Evolutionary conservation across 2,797 vertebrate genomes (phyloP).

Genomic region (Peromyscus eremicus): DNA sequence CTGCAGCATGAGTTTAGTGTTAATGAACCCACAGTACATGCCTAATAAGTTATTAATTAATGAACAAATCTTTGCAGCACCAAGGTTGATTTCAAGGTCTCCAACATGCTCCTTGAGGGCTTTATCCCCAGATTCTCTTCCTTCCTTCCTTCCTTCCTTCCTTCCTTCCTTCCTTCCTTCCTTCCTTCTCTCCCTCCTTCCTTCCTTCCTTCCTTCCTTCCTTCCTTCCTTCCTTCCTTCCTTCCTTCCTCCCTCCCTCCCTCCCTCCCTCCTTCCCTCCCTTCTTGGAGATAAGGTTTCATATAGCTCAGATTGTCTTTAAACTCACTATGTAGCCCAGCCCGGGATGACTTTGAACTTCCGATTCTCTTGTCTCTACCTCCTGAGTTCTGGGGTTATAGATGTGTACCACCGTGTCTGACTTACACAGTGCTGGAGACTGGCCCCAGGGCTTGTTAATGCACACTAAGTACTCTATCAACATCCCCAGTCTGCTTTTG

Average conservation of each 20-base stretch:
- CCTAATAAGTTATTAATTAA: neutral
- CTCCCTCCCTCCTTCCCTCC: rapidly evolving
- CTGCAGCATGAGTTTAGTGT: neutral
- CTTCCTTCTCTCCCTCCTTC: neutral
- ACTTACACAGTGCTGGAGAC: neutral
- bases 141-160: too few relatives aligned
- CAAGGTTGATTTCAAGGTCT: too few relatives aligned
- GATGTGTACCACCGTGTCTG: neutral
- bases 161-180: neutral
- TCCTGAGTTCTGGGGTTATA: neutral
- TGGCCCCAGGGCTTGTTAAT: neutral
- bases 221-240: rapidly evolving
- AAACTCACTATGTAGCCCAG: neutral
- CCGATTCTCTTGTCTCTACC: neutral
- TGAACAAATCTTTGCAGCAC: neutral
- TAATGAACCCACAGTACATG: neutral
- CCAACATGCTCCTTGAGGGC: neutral
- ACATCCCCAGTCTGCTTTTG: neutral
- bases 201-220: rapidly evolving
- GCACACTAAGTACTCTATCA: neutral
- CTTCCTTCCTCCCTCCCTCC: neutral
- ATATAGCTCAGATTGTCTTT: neutral
- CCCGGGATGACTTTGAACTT: neutral
- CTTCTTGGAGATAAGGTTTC: neutral
- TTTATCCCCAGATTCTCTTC: neutral